Percentiles rank a stretch among this genome's conserved stretches.
phyloP scores from a whole-genome alignment of 2,113 vertebrate species.

The Pagrus major region DNA sequence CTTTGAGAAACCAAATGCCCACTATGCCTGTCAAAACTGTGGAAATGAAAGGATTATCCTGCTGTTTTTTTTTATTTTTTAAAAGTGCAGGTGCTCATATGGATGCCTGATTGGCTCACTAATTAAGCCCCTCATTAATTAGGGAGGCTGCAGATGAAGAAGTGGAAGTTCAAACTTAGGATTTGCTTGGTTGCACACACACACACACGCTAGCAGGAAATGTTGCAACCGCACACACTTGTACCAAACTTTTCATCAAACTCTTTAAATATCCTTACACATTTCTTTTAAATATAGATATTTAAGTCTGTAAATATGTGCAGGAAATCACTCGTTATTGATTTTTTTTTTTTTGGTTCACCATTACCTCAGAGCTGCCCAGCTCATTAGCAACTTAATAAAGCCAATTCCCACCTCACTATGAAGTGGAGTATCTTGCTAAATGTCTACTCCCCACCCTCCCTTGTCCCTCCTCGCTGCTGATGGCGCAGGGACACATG shows the following conservation, averaged over 20 bases:
- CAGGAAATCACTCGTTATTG: background rate
- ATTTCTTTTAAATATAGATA: too few species aligned
- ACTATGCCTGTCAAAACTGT: conserved; percentile 33
- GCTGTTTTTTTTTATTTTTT: too few species aligned
- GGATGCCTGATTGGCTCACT: conserved; percentile 38
- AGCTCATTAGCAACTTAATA: conserved; percentile 51
- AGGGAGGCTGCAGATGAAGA: conserved; percentile 23
- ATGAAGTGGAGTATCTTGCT: conserved; percentile 60
- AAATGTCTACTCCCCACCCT: conserved; percentile 69
- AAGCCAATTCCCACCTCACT: conserved; percentile 47
- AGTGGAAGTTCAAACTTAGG: conserved; percentile 19
- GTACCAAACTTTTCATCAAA: conserved; percentile 57
- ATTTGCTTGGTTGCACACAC: conserved; percentile 17
- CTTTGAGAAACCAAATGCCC: conserved; percentile 34
- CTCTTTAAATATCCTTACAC: conserved; percentile 16
- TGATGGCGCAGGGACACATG: conserved; percentile 84
- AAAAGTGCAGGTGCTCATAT: conserved; percentile 31
- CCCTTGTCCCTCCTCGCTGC: conserved; percentile 73
- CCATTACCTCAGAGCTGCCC: background rate
- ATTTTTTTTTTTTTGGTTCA: conserved; percentile 1
- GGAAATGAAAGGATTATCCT: conserved; percentile 21
- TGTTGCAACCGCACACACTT: conserved; percentile 17
- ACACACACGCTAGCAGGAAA: conserved; percentile 17
- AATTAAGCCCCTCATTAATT: conserved; percentile 57
- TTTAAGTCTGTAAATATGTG: background rate